A percentile compares a stretch with the other conserved stretches of the same genome.
Evolutionary conservation across 1,140 invertebrate species (phyloP).

Genomic region (Linepithema humile): DNA sequence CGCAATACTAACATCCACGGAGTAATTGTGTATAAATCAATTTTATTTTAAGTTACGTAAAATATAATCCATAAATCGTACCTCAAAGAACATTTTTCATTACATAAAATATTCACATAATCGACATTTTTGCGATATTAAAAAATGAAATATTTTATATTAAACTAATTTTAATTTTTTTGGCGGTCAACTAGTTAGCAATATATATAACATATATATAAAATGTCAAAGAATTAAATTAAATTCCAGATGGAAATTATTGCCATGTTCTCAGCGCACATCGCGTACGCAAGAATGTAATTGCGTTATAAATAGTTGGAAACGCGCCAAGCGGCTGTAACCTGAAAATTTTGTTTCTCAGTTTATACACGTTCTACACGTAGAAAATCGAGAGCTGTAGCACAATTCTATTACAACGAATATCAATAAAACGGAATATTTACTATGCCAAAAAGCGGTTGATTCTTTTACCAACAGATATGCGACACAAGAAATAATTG

Average conservation of each 20-base stretch:
- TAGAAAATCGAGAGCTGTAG: background rate
- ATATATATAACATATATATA: background rate
- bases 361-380: constrained; percentile 1
- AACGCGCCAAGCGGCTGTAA: constrained; percentile 1
- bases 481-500: background rate
- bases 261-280: background rate
- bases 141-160: background rate
- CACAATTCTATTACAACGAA: background rate
- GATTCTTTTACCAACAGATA: background rate
- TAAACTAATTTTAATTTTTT: background rate
- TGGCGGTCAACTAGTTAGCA: background rate
- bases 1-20: background rate
- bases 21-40: background rate
- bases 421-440: background rate
- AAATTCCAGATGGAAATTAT: constrained; percentile 30
- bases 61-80: background rate
- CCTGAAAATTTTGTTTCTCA: constrained; percentile 25
- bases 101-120: background rate
- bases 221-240: constrained; percentile 45
- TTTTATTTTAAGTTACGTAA: background rate
- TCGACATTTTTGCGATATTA: background rate
- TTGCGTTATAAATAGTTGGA: constrained; percentile 42
- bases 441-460: background rate
- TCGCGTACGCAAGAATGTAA: constrained; percentile 30
- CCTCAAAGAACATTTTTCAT: background rate